phyloP scores from a whole-genome alignment of 2,888 invertebrate species.

The Resseliella maxima region DNA sequence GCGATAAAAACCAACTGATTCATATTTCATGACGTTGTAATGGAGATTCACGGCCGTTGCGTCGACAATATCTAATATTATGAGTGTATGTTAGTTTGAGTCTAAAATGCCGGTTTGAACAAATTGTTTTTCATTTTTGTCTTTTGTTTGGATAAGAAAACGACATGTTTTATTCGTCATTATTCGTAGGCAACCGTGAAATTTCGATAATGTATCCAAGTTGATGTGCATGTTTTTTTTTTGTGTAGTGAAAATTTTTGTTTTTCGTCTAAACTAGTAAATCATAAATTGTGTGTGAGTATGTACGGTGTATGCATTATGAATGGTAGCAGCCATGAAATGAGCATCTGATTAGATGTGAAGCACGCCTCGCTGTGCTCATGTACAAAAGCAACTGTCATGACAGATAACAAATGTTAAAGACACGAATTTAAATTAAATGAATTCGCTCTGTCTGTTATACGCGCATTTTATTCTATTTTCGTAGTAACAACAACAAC shows the following conservation, averaged over 20 bases:
- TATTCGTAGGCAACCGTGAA: constrained; percentile 11
- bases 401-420: constrained; percentile 35
- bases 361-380: background rate
- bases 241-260: background rate
- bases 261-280: too few relatives aligned
- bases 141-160: constrained; percentile 34
- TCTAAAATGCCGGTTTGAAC: background rate
- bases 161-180: background rate
- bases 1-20: constrained; percentile 44
- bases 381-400: background rate
- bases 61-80: background rate
- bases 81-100: background rate
- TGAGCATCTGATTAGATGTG: constrained; percentile 30
- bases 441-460: constrained; percentile 16
- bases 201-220: constrained; percentile 15
- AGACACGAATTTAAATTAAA: constrained; percentile 39
- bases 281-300: background rate
- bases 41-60: background rate
- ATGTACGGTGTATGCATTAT: background rate
- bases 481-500: background rate
- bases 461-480: constrained; percentile 24
- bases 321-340: background rate
- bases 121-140: constrained; percentile 37
- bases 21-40: constrained; percentile 38
- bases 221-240: constrained; percentile 14